Evolutionary conservation across 2,797 vertebrate genomes (phyloP).

Genomic region (Selene dorsalis): DNA sequence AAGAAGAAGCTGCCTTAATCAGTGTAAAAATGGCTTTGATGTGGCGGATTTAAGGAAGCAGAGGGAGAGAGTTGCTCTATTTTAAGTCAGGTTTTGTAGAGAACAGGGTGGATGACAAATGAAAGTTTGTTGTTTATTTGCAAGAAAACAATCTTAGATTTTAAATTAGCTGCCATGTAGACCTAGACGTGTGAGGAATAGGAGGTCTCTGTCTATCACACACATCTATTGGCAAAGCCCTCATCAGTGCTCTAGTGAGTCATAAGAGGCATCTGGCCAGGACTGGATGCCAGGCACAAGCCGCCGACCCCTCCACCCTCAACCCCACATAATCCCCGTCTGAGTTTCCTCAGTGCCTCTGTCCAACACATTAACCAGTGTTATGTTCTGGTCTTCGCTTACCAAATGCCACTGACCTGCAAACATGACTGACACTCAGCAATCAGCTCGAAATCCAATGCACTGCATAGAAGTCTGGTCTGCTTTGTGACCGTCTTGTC

Average conservation of each 20-base stretch:
- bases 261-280: constrained; percentile 27
- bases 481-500: constrained; percentile 20
- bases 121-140: constrained; percentile 32
- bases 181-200: not conserved
- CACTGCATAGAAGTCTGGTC: constrained; percentile 1
- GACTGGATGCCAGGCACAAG: constrained; percentile 37
- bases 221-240: constrained; percentile 34
- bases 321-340: not conserved
- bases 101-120: constrained; percentile 26
- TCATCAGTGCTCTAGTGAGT: constrained; percentile 36
- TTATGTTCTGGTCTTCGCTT: constrained; percentile 42
- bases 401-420: constrained; percentile 30
- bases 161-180: constrained; percentile 6
- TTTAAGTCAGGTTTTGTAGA: constrained; percentile 33
- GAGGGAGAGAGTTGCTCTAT: constrained; percentile 30
- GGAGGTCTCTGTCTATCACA: constrained; percentile 12
- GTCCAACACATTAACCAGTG: constrained; percentile 28
- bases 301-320: not conserved
- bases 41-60: constrained; percentile 52
- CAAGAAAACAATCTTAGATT: constrained; percentile 35
- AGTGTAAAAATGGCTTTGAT: constrained; percentile 59
- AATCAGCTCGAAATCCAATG: constrained; percentile 35
- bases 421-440: constrained; percentile 37
- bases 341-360: constrained; percentile 17
- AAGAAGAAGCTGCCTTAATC: constrained; percentile 61